These are phyloP conservation scores for Mormyrus lacerda DNA, from an alignment of 2,113 vertebrate species.

Conservation along the genomic window DNA sequence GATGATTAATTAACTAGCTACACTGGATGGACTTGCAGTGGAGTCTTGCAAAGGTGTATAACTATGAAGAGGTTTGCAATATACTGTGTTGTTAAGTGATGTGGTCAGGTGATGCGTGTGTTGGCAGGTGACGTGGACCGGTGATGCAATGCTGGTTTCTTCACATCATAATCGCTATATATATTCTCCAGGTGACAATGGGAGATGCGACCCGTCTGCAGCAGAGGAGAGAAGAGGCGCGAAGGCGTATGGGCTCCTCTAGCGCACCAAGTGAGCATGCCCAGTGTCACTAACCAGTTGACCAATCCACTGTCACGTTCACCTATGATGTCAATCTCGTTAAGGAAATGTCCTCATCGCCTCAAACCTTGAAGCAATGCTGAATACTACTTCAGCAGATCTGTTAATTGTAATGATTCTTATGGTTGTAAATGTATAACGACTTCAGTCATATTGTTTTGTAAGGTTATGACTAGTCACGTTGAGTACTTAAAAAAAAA, in stretches of 20 bases:
- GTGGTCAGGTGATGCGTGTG: not conserved
- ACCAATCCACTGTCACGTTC: not conserved
- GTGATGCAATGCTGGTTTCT: not conserved
- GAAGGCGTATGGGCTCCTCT: conserved; percentile 56
- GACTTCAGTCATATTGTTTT: not conserved
- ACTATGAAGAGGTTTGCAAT: not conserved
- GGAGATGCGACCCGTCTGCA: conserved; percentile 62
- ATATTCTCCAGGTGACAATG: conserved; percentile 51
- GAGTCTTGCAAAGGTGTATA: not conserved
- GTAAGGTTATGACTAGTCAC: not conserved
- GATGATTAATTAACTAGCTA: not conserved
- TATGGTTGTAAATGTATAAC: not conserved
- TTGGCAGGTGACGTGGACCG: not conserved
- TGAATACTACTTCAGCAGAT: not conserved
- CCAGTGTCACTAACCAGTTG: not conserved
- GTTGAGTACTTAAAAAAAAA: not conserved
- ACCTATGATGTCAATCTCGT: not conserved
- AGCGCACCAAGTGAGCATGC: conserved; percentile 42
- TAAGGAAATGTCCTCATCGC: not conserved
- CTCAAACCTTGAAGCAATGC: not conserved
- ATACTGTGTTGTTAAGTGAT: not conserved
- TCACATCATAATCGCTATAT: not conserved
- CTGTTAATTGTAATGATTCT: not conserved
- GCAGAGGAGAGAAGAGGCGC: conserved; percentile 55
- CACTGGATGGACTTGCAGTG: not conserved